Evolutionary conservation across 2,888 invertebrate species (phyloP).

Genomic region (Lamellibrachia columna): DNA sequence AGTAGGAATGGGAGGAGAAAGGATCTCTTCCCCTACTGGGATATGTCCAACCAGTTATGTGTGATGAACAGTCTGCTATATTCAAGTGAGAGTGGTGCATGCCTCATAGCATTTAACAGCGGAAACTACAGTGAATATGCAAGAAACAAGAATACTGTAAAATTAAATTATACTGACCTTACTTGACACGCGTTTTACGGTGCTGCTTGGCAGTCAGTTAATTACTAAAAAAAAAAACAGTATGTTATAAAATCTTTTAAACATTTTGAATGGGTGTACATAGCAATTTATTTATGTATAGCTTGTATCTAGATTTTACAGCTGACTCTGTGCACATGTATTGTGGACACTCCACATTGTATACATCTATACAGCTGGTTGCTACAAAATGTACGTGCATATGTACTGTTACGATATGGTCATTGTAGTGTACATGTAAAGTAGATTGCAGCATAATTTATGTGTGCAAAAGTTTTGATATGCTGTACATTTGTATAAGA

Average conservation of each 20-base stretch:
- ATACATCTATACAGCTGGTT: background rate
- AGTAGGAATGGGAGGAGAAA: background rate
- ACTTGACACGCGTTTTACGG: background rate
- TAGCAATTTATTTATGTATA: background rate
- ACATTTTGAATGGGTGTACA: background rate
- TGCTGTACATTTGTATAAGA: too few species aligned
- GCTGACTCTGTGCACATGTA: background rate
- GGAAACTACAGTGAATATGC: background rate
- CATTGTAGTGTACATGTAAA: background rate
- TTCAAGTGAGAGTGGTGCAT: background rate
- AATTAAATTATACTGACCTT: background rate
- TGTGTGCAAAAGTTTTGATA: too few species aligned
- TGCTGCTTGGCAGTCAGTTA: background rate
- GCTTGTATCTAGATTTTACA: background rate
- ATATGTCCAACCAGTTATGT: background rate
- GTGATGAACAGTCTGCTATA: background rate
- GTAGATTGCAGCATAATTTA: background rate
- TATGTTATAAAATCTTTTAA: background rate
- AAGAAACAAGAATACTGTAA: background rate
- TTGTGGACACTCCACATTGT: background rate
- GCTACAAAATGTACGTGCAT: background rate
- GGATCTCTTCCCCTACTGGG: background rate
- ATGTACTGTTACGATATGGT: background rate
- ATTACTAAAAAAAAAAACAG: background rate
- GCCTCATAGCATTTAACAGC: background rate